Evolutionary conservation across 2,113 vertebrate species (phyloP), one percentile per base, ranked within the genome.

Genomic region (Oenanthe oenanthe): DNA sequence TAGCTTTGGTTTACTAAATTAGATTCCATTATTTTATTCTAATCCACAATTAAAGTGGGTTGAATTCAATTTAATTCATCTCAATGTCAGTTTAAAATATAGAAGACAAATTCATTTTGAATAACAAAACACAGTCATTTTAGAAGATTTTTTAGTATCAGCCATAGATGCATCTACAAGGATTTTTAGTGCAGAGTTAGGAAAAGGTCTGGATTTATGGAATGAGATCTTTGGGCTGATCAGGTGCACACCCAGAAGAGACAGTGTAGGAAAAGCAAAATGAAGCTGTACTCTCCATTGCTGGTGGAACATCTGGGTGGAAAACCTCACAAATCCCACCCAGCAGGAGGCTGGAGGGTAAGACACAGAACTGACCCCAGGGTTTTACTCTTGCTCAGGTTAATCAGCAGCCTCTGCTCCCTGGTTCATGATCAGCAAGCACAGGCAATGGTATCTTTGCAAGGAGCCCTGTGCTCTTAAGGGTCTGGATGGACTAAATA

Each of bases 201-300:
- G 9, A n/a, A 72, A 65, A 19, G 4, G 4, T 61, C 53, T 68
- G 66, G 53, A 53, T 65, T 63, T 60, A 40, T 61, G 63, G 77
- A 36, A 60, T 1, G 14, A 82, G 56, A 32, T 53, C 18, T 36
- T 87, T 4, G 4, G 18, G 29, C 34, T n/a, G 17, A 54, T 19
- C 42, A 54, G 60, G 32, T 58, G 29, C 47, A 12, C 7, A 32
- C 13, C 28, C 42, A 57, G 31, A 74, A 66, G 63, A 12, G 51
- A 51, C 11, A 6, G 38, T 7, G 47, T 10, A 54, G 54, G 42
- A 68, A 31, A 14, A 34, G 7, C 0, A 4, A 76, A 83, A 38
- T 2, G 2, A 86, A 77, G 12, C 25, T 17, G 0, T 26, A 5
- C 5, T 57, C 20, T 16, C 6, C 0, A 0, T 18, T 67, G 42